These are phyloP conservation scores for Scartelaos histophorus DNA, from an alignment of 2,113 vertebrate species.

Conservation along the genomic window DNA sequence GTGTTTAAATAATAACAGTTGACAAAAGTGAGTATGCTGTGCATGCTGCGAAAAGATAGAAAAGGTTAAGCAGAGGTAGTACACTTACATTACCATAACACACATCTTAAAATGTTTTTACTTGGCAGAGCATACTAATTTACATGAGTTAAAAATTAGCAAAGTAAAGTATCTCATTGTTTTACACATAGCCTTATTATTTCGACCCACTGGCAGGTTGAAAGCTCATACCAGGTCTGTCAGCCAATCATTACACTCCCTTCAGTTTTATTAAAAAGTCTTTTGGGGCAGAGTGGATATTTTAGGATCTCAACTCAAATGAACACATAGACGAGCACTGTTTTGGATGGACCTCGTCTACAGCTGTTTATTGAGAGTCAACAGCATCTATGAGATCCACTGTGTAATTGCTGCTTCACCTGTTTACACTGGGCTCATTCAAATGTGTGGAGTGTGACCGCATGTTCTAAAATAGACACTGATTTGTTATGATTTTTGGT, in stretches of 20 bases:
- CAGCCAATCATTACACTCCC: conserved; percentile 53
- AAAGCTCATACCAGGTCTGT: conserved; percentile 51
- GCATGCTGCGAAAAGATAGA: too few relatives aligned
- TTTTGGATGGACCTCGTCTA: conserved; percentile 43
- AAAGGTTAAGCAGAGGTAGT: too few relatives aligned
- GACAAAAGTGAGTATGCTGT: too few relatives aligned
- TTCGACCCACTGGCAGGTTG: conserved; percentile 31
- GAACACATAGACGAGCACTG: conserved; percentile 46
- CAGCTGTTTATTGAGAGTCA: conserved; percentile 69
- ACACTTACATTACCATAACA: too few relatives aligned
- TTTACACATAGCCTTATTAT: neutral
- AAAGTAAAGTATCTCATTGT: neutral
- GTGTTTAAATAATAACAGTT: too few relatives aligned
- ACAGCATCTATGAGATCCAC: conserved; percentile 36
- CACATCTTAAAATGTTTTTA: too few relatives aligned
- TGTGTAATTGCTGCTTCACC: conserved; percentile 36
- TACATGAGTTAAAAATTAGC: neutral
- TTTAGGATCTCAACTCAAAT: conserved; percentile 39
- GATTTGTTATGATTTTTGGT: conserved; percentile 58
- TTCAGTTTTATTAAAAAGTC: conserved; percentile 12
- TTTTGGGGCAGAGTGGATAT: conserved; percentile 19
- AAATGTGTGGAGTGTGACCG: conserved; percentile 37
- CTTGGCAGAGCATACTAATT: too few relatives aligned
- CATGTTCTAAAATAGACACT: conserved; percentile 60
- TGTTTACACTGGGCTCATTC: conserved; percentile 42